phyloP scores from a whole-genome alignment of 2,797 vertebrate genomes.

The Ficedula albicollis region DNA sequence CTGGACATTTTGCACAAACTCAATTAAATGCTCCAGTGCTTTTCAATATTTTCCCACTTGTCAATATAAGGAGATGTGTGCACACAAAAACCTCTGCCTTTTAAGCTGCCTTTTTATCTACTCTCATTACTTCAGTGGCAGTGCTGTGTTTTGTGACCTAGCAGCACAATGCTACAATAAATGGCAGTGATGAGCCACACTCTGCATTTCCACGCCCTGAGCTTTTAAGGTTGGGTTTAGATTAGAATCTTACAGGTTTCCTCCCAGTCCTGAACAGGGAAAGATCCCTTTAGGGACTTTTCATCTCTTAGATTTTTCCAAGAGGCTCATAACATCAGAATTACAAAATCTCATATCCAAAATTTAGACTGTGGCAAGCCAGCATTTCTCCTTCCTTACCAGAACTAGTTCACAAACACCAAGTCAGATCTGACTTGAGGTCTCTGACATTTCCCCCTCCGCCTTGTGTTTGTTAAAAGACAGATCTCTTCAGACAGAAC shows the following conservation, averaged over 20 bases:
- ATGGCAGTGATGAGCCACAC: background rate
- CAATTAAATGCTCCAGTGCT: conserved; percentile 50
- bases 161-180: background rate
- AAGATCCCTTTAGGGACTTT: background rate
- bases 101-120: conserved; percentile 1
- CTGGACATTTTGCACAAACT: conserved; percentile 31
- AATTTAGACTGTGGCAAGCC: background rate
- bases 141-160: background rate
- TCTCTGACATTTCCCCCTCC: background rate
- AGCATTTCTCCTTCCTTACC: background rate
- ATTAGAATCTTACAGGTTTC: background rate
- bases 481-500: background rate
- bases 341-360: background rate
- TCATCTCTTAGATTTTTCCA: background rate
- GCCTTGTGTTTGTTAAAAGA: background rate
- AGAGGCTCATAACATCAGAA: background rate
- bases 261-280: rapidly evolving
- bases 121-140: background rate
- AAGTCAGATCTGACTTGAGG: background rate
- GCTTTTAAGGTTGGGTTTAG: background rate
- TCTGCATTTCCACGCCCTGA: rapidly evolving
- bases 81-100: background rate
- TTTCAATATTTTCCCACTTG: conserved; percentile 29
- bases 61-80: background rate
- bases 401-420: background rate